These are phyloP conservation scores for Clytia hemisphaerica DNA, from an alignment of 30 jellyfish, hydroid and myxozoan genomes.

Conservation along the genomic window DNA sequence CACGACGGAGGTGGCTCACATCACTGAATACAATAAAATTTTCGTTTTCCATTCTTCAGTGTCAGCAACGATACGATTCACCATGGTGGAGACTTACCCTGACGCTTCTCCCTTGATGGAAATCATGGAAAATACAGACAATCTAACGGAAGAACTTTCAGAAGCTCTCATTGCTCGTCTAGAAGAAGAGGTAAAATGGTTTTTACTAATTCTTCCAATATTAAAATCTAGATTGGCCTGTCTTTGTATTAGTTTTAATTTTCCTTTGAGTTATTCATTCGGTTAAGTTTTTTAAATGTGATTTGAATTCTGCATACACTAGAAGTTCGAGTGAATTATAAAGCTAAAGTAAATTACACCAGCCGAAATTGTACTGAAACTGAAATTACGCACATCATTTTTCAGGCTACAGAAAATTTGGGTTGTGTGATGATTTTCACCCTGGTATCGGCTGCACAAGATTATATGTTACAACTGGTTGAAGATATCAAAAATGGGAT, in stretches of 20 bases:
- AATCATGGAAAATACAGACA: slow-evolving; percentile 19
- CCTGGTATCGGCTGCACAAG: slow-evolving; percentile 60
- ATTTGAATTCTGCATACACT: no score
- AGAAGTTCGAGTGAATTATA: no score
- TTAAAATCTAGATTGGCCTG: no score
- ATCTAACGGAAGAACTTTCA: slow-evolving; percentile 37
- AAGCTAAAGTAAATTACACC: no score
- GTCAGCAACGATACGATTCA: slow-evolving; percentile 46
- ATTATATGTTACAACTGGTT: slow-evolving; percentile 23
- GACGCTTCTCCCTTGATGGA: slow-evolving; percentile 60
- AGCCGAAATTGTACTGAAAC: no score
- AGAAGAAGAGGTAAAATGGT: slow-evolving; percentile 64
- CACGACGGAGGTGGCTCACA: not conserved
- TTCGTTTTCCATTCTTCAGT: slow-evolving; percentile 5
- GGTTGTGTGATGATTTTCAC: slow-evolving; percentile 83
- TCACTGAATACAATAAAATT: no score
- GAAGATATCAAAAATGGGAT: slow-evolving; percentile 44
- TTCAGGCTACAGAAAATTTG: slow-evolving; percentile 50
- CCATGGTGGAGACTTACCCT: slow-evolving; percentile 52
- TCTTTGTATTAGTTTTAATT: no score
- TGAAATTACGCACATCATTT: not conserved
- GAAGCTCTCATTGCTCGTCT: slow-evolving; percentile 14
- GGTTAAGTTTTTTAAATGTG: no score
- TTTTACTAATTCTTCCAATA: no score
- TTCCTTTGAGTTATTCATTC: no score